A percentile compares a stretch with the other conserved stretches of the same genome.
These are phyloP conservation scores for Lasioglossum marginatum DNA, from an alignment of 2,888 invertebrate genomes.

Conservation along the genomic window DNA sequence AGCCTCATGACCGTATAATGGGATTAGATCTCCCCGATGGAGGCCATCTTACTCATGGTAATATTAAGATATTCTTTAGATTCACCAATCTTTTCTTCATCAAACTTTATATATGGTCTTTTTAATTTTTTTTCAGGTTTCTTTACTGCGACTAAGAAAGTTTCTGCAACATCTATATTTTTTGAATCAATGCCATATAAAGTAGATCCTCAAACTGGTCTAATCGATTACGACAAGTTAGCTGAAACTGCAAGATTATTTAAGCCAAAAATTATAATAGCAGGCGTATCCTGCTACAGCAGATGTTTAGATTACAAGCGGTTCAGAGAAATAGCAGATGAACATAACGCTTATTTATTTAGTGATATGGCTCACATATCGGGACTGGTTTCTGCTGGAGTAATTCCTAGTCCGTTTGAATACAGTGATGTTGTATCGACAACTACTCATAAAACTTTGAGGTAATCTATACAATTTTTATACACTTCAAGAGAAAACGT, in stretches of 20 bases:
- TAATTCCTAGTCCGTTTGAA: slow-evolving; percentile 96
- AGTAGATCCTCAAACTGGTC: slow-evolving; percentile 92
- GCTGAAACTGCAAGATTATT: slow-evolving; percentile 93
- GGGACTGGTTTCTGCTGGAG: slow-evolving; percentile 94
- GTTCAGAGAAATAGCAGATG: slow-evolving; percentile 93
- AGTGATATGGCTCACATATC: slow-evolving; percentile 99
- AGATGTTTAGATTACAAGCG: slow-evolving; percentile 95
- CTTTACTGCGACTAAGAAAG: slow-evolving; percentile 94
- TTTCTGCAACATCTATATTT: slow-evolving; percentile 98
- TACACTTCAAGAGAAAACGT: background rate
- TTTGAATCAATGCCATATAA: slow-evolving; percentile 99
- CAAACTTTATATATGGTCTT: background rate
- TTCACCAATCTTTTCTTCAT: slow-evolving; percentile 2
- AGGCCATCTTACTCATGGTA: slow-evolving; percentile 96
- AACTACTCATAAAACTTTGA: slow-evolving; percentile 97
- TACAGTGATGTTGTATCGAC: slow-evolving; percentile 96
- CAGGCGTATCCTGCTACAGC: slow-evolving; percentile 97
- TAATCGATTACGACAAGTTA: slow-evolving; percentile 96
- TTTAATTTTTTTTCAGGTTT: slow-evolving; percentile 86
- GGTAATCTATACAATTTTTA: slow-evolving; percentile 76
- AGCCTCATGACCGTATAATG: slow-evolving; percentile 98
- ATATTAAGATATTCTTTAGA: slow-evolving; percentile 1
- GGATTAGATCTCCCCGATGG: slow-evolving; percentile 98
- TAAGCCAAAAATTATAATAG: slow-evolving; percentile 96
- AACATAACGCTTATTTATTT: slow-evolving; percentile 94